Percentiles rank a stretch among this genome's conserved stretches.
These are phyloP conservation scores for Thyatira batis DNA, from an alignment of 2,888 invertebrate species.

Conservation along the genomic window DNA sequence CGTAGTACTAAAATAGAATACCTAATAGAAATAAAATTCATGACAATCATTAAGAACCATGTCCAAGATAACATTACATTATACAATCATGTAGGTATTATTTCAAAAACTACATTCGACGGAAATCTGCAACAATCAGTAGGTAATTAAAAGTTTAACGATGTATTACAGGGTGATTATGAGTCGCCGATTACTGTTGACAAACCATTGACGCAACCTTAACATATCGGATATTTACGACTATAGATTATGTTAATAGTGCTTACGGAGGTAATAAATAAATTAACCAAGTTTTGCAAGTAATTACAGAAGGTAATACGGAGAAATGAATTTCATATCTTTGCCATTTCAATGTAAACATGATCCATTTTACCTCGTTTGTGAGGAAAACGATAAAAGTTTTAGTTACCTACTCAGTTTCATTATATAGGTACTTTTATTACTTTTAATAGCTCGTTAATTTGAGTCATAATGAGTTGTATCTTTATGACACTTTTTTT, in stretches of 20 bases:
- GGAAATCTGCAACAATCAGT: slow-evolving; percentile 8
- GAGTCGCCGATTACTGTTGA: neutral
- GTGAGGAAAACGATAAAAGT: neutral
- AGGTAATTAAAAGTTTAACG: slow-evolving; percentile 18
- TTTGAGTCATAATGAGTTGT: no score
- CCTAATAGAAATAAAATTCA: no score
- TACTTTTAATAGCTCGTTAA: neutral
- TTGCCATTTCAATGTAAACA: neutral
- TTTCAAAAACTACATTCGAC: neutral
- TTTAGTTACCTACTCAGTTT: neutral
- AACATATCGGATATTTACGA: neutral
- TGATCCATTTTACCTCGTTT: neutral
- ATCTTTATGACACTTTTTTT: no score
- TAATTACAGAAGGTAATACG: neutral
- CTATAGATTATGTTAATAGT: neutral
- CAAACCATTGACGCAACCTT: neutral
- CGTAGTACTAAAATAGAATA: no score
- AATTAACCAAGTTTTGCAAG: neutral
- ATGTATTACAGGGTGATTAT: slow-evolving; percentile 3
- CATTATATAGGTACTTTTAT: neutral
- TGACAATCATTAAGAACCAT: no score
- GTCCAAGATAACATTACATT: no score
- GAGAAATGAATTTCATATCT: neutral
- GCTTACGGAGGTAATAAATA: neutral
- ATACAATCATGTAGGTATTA: neutral